Evolutionary conservation across 2,888 invertebrate genomes (phyloP), one percentile per base, ranked within the genome.

Genomic region (Sisyra nigra): DNA sequence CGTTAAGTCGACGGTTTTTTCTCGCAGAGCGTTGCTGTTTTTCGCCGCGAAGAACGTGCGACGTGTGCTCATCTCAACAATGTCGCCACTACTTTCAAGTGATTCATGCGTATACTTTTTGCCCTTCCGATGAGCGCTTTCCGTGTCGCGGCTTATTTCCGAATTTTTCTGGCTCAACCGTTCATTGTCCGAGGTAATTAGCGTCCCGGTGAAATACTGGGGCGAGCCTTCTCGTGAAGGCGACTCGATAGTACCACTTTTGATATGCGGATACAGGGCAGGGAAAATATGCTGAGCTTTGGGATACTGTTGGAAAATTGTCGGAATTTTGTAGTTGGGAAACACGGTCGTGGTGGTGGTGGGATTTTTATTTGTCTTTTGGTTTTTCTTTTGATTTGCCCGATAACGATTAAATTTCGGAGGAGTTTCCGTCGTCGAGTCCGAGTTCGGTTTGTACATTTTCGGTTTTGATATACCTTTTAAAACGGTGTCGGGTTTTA

Each of bases 221-320:
- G 50, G 32, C 15, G 47, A 46, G 30, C 51, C 48, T 44, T 50
- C 48, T 45, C 48, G 47, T 40, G 52, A 51, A 34, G 48, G 50
- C 40, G 62, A 68, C 54, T 67, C 68, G 58, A 67, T 61, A 55
- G 64, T 65, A 47, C 48, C 48, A 45, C 53, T 50, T 42, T 55
- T 56, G 30, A 58, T 57, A 48, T 65, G 65, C 3, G 72, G 72
- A 50, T 71, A 70, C 54, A 72, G 63, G 48, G 80, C 76, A 3
- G 84, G 85, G 59, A 81, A 84, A 51, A 84, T 80, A 53, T 80
- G 74, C 58, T 81, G 80, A 49, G 80, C 78, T 66, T 80, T 81
- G 50, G 76, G 74, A 58, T 81, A 81, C 53, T 76, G 74, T 58
- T 79, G 77, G 61, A 80, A 81, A 44, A 80, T 67, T 52, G 71